phyloP scores from a whole-genome alignment of 2,888 invertebrate species.

The Lithodes maja region DNA sequence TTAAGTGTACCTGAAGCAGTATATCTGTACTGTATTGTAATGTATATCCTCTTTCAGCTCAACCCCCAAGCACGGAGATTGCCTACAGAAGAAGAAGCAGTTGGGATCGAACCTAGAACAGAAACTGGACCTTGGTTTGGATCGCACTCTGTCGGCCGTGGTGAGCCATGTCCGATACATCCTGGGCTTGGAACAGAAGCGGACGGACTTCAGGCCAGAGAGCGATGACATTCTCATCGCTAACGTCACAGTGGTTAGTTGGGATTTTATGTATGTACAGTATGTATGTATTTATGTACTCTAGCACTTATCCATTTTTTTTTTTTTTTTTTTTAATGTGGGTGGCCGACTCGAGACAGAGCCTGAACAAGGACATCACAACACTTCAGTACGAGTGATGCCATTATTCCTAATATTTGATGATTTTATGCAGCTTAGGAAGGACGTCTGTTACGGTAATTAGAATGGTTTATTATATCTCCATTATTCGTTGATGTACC shows the following conservation, averaged over 20 bases:
- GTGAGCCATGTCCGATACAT: slow-evolving; percentile 93
- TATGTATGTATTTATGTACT: too few species aligned
- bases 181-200: slow-evolving; percentile 94
- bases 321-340: too few species aligned
- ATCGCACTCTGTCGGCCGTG: slow-evolving; percentile 88
- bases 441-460: too few species aligned
- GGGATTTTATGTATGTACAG: too few species aligned
- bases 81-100: slow-evolving; percentile 88
- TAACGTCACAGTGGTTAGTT: slow-evolving; percentile 85
- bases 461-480: too few species aligned
- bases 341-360: too few species aligned
- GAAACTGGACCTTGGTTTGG: slow-evolving; percentile 91
- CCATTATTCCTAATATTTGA: too few species aligned
- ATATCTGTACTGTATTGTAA: slow-evolving; percentile 71
- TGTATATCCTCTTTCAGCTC: slow-evolving; percentile 78
- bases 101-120: slow-evolving; percentile 91
- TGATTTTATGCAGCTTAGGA: too few species aligned
- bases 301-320: too few species aligned
- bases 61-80: slow-evolving; percentile 90
- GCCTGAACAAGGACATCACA: too few species aligned
- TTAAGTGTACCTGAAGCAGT: not conserved
- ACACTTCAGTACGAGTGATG: too few species aligned
- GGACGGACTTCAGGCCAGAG: slow-evolving; percentile 87
- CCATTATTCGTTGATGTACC: too few species aligned
- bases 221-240: slow-evolving; percentile 76